Base-by-base conservation (phyloP, 2,888 invertebrate genomes). In the Plebejus argus region DNA sequence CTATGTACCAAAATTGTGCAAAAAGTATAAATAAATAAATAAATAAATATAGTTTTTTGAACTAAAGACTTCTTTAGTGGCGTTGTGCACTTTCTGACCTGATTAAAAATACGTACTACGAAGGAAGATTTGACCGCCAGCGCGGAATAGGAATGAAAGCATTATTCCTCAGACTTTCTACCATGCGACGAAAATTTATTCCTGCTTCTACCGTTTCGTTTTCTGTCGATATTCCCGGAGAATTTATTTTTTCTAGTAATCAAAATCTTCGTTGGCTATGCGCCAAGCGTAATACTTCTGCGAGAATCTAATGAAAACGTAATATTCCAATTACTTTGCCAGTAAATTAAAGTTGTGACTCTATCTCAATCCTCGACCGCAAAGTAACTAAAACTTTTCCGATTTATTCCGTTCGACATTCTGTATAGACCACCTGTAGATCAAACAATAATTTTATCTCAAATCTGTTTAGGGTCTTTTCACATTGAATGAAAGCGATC, bases 361-460 rank as follows among this genome's bases (percentile, higher is more conserved):
- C 84, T 84, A 85, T 88, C 87, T 87, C 85, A 84, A 87, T 86
- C 87, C 87, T 87, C 85, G 84, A 87, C 86, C 83, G 82, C 83
- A 82, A 81, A 81, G 53, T 53, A 81, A 83, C 82, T 83, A 83
- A 86, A 88, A 88, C 85, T 89, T 88, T 83, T 83, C 85, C 85
- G 82, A 88, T 88, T 89, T 88, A 86, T 85, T 86, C 76, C 77
- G 28, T 66, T 76, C 71, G 56, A 35, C 77, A 77, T 79, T 53
- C 15, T 45, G 49, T 39, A 20, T 71, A 39, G 39, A 35, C 71
- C 28, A 49, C 49, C 28, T 28, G 20, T 49, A 74, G 74, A 72
- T 72, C 10, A 49, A 72, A 72, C 66, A 28, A 66, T 66, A 28
- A 66, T 66, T 28, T 66, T 53, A 53, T 53, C 53, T 18, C 4